Base-by-base conservation (phyloP, 2,113 vertebrate species). In the Oostethus manadensis region DNA sequence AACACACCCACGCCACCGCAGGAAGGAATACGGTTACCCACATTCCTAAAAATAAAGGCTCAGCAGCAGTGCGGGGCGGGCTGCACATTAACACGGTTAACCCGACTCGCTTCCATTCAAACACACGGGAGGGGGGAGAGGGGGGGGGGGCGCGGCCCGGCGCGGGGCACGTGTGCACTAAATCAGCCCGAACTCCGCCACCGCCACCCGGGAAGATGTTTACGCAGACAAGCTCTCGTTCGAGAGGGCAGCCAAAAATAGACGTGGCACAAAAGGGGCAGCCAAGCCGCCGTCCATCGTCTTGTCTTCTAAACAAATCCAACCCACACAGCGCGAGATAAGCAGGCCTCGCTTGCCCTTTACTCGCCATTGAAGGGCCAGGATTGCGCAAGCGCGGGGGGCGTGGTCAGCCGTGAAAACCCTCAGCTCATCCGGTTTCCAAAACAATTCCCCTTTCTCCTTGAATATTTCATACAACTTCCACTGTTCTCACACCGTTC, bases 231-330 rank as follows among this genome's bases (percentile, higher is more conserved):
- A 69, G 78, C 74, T 78, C 68, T 82, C 73, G 80, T 81, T 79
- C 80, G 60, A 33, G 60, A 65, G 47, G 70, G 49, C 18, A 73
- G 71, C 67, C 51, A 72, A 75, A n/a, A 80, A 80, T 82, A 82
- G 71, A 73, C 66, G 63, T 26, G 60, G 51, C 66, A 68, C 68
- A 68, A 70, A 35, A 65, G 55, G 62, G 47, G 29, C 38, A 64
- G 79, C 77, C 84, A 87, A 85, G 78, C 81, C 82, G 44, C 51
- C 40, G 45, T 57, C 58, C 58, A 50, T 55, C 53, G n/a, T 51
- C 42, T 17, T 73, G 26, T 48, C 65, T 48, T 70, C 77, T 66
- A n/a, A n/a, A 29, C 43, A 11, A 46, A 46, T 58, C 43, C 20
- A 16, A 60, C 42, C 44, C 40, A 22, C 10, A 11, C 50, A 50